These are phyloP conservation scores for Dicerorhinus sumatrensis DNA, from an alignment of 2,113 vertebrate species.

Conservation along the genomic window DNA sequence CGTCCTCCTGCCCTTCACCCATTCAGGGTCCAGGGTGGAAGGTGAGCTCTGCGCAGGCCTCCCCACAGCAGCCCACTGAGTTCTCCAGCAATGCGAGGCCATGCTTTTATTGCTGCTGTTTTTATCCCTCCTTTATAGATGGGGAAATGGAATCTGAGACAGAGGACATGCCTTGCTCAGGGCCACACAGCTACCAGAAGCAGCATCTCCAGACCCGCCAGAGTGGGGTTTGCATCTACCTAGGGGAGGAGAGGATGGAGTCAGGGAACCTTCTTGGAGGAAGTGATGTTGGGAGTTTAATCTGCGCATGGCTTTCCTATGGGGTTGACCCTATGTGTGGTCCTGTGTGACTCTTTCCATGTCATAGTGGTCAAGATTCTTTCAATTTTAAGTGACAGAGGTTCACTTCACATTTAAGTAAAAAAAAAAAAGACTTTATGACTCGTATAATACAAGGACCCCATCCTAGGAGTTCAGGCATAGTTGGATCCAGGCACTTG, in stretches of 20 bases:
- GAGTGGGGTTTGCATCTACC: not conserved
- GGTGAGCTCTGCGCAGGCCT: not conserved
- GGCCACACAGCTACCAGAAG: too few species aligned
- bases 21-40: not conserved
- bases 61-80: not conserved
- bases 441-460: not conserved
- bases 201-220: not conserved
- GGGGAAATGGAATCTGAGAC: not conserved
- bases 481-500: not conserved
- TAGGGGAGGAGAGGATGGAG: not conserved
- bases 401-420: not conserved
- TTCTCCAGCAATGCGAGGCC: fast-evolving
- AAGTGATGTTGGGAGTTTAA: not conserved
- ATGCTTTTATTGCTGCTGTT: too few species aligned
- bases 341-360: not conserved
- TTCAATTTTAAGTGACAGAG: not conserved
- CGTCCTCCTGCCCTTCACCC: not conserved
- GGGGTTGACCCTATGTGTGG: not conserved
- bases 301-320: not conserved
- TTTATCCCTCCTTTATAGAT: not conserved
- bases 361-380: too few species aligned
- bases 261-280: not conserved
- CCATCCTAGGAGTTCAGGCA: not conserved
- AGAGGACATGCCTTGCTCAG: too few species aligned
- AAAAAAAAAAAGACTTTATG: not conserved